phyloP scores from a whole-genome alignment of 2,888 invertebrate species.

The Harpalus rufipes region DNA sequence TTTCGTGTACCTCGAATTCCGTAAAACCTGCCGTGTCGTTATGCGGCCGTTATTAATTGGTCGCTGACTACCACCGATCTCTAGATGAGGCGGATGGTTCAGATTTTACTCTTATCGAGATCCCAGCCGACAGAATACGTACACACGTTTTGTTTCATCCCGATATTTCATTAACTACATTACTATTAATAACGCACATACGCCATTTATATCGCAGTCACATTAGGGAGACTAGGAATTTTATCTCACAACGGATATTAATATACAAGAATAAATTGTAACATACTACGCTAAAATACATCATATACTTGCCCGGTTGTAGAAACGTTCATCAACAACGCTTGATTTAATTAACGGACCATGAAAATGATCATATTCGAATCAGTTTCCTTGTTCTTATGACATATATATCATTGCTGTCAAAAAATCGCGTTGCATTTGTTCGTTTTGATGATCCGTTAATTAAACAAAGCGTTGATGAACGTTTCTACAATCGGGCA shows the following conservation, averaged over 20 bases:
- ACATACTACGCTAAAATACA: background rate
- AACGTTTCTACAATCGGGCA: no score
- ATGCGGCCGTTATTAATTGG: constrained; percentile 60
- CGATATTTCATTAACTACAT: constrained; percentile 38
- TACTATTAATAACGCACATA: constrained; percentile 25
- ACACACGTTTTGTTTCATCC: constrained; percentile 32
- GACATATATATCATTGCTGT: no score
- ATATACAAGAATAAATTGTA: background rate
- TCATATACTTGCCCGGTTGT: no score
- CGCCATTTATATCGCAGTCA: constrained; percentile 13
- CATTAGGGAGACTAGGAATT: constrained; percentile 18
- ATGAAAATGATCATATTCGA: no score
- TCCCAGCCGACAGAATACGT: background rate
- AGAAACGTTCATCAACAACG: no score
- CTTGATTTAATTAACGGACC: no score
- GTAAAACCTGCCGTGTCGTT: constrained; percentile 62
- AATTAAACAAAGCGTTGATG: no score
- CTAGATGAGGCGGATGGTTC: constrained; percentile 40
- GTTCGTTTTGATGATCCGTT: no score
- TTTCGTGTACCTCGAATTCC: constrained; percentile 67
- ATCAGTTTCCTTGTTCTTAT: no score
- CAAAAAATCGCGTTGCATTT: no score
- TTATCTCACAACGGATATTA: background rate
- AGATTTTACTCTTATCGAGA: constrained; percentile 49
- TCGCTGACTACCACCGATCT: constrained; percentile 48